A percentile compares a stretch with the other conserved stretches of the same genome.
phyloP scores from a whole-genome alignment of 2,797 vertebrate species.

The Apogon hyalosoma region DNA sequence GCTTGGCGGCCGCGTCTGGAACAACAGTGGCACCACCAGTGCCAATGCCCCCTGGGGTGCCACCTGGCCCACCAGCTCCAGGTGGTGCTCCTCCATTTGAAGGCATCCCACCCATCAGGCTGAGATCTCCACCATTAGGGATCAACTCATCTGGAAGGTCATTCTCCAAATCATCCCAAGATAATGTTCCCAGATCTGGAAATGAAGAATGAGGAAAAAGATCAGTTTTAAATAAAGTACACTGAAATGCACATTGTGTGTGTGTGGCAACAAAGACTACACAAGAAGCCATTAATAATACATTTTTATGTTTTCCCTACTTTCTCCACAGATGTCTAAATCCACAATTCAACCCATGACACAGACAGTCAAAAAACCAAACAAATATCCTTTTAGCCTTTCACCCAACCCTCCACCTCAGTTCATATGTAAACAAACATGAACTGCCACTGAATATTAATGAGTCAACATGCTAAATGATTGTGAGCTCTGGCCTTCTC shows the following conservation, averaged over 20 bases:
- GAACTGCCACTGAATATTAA: conserved; percentile 5
- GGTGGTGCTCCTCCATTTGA: conserved; percentile 77
- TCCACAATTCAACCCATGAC: neutral
- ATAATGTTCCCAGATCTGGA: conserved; percentile 92
- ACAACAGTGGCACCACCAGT: conserved; percentile 75
- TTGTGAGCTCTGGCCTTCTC: conserved; percentile 10
- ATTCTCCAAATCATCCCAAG: conserved; percentile 94
- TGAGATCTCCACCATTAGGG: conserved; percentile 91
- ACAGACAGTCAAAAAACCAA: conserved; percentile 1
- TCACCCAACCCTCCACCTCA: neutral
- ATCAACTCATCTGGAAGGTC: conserved; percentile 98
- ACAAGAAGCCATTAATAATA: neutral
- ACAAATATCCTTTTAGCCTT: neutral
- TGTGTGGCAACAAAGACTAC: neutral
- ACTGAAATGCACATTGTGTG: neutral
- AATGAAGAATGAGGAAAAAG: conserved; percentile 35
- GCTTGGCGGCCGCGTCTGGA: conserved; percentile 95
- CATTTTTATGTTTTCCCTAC: neutral
- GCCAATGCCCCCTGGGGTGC: conserved; percentile 36
- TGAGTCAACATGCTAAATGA: conserved; percentile 28
- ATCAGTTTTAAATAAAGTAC: conserved; percentile 29
- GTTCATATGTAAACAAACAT: conserved; percentile 12
- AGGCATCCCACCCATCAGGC: conserved; percentile 86
- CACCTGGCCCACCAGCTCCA: conserved; percentile 65
- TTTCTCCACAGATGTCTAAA: neutral